Conservation (phyloP, 2,113 vertebrate species). For the Toxostoma redivivum region DNA sequence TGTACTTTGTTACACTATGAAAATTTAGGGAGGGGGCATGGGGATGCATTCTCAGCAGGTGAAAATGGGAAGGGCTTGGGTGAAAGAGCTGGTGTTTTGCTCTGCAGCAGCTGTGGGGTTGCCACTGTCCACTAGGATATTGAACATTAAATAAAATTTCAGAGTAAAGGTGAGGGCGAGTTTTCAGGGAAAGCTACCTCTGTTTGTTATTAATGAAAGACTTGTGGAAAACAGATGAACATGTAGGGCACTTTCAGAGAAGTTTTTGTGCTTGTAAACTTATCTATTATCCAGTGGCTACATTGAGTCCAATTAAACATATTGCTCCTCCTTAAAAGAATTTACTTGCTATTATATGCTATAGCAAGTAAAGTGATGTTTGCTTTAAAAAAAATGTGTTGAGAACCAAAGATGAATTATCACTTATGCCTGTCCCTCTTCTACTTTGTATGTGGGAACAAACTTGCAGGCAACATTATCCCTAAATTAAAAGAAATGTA, state of each 20-base stretch:
- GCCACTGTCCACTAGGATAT: neutral
- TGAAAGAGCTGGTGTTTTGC: neutral
- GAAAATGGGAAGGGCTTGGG: neutral
- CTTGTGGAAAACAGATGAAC: neutral
- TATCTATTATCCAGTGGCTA: neutral
- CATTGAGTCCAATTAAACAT: neutral
- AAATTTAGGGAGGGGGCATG: neutral
- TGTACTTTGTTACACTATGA: neutral
- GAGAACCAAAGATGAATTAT: neutral
- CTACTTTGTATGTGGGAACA: neutral
- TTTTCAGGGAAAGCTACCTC: neutral
- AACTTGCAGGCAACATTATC: neutral
- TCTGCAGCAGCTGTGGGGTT: neutral
- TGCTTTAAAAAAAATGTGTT: neutral
- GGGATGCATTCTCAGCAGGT: neutral
- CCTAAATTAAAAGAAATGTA: neutral
- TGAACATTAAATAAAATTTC: neutral
- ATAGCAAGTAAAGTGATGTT: neutral
- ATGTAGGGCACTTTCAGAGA: neutral
- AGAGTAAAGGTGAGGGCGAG: neutral
- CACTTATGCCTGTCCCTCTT: neutral
- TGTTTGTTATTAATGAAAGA: neutral
- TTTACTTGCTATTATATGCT: neutral
- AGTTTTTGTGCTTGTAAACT: neutral
- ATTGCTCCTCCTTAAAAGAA: neutral